Percentiles rank a stretch among this genome's conserved stretches.
These are phyloP conservation scores for Malthinus flaveolus DNA, from an alignment of 2,888 invertebrate species.

Conservation along the genomic window DNA sequence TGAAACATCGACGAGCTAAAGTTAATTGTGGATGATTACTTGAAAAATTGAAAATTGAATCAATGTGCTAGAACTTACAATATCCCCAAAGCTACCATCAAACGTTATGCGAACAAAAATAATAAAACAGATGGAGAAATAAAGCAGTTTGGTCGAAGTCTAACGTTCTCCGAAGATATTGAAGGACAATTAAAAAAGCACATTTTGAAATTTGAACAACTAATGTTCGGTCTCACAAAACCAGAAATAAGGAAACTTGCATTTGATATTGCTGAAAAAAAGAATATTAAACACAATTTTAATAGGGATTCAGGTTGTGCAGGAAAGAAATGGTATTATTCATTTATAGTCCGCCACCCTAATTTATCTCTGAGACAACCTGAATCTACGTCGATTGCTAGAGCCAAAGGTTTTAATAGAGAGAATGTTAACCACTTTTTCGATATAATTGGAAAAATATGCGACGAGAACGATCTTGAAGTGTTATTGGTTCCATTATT, in stretches of 20 bases:
- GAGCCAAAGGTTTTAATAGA: slow-evolving; percentile 13
- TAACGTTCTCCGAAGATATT: not conserved
- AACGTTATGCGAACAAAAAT: not conserved
- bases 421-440: slow-evolving; percentile 26
- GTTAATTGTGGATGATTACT: not conserved
- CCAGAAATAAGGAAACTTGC: not conserved
- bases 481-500: no score
- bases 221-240: not conserved
- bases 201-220: not conserved
- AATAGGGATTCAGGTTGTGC: slow-evolving; percentile 1
- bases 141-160: not conserved
- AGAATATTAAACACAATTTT: not conserved
- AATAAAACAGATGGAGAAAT: not conserved
- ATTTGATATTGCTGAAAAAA: slow-evolving; percentile 3
- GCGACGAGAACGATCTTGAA: slow-evolving; percentile 8
- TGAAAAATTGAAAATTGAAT: not conserved
- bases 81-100: not conserved
- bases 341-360: not conserved
- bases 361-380: not conserved
- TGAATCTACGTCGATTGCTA: not conserved
- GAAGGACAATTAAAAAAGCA: not conserved
- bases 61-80: not conserved
- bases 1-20: not conserved
- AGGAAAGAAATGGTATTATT: slow-evolving; percentile 7
- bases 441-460: slow-evolving; percentile 29